Evolutionary conservation across 1,140 invertebrate species (phyloP).

Genomic region (Sminthurides bifidus): DNA sequence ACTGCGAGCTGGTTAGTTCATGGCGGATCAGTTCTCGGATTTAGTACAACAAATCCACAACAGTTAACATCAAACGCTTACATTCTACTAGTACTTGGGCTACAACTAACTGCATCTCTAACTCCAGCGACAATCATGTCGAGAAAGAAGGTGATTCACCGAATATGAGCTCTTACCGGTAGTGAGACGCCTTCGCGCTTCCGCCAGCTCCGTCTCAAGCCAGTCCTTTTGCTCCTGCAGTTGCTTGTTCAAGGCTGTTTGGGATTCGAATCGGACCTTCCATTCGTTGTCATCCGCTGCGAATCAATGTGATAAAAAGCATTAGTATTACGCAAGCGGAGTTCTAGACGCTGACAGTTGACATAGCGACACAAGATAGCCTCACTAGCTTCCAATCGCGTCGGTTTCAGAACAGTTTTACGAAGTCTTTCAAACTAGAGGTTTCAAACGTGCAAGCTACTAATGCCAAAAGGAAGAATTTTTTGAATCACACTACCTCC

Average conservation of each 20-base stretch:
- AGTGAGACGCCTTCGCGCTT: slow-evolving; percentile 23
- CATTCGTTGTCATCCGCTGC: slow-evolving; percentile 32
- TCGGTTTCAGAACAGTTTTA: too few species aligned
- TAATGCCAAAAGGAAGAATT: not conserved
- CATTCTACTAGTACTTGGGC: too few species aligned
- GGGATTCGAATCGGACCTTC: slow-evolving; percentile 31
- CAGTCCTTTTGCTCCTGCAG: slow-evolving; percentile 32
- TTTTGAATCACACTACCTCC: slow-evolving; percentile 16
- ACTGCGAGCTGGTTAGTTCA: too few species aligned
- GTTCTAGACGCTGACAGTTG: too few species aligned
- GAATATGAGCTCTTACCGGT: slow-evolving; percentile 23
- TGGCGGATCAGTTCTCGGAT: too few species aligned
- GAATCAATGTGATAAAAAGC: too few species aligned
- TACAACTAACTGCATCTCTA: not conserved
- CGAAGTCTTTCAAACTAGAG: too few species aligned
- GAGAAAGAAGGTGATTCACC: not conserved
- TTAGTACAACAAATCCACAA: too few species aligned
- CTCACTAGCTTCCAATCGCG: too few species aligned
- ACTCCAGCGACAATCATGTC: not conserved
- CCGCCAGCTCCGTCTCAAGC: slow-evolving; percentile 30
- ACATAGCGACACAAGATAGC: too few species aligned
- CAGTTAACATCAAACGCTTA: too few species aligned
- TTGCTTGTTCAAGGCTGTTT: slow-evolving; percentile 31
- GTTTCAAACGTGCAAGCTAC: not conserved
- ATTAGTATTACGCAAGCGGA: too few species aligned